Percentiles rank a stretch among this genome's conserved stretches.
Evolutionary conservation across 2,888 invertebrate species (phyloP).

Genomic region (Urechis unicinctus): DNA sequence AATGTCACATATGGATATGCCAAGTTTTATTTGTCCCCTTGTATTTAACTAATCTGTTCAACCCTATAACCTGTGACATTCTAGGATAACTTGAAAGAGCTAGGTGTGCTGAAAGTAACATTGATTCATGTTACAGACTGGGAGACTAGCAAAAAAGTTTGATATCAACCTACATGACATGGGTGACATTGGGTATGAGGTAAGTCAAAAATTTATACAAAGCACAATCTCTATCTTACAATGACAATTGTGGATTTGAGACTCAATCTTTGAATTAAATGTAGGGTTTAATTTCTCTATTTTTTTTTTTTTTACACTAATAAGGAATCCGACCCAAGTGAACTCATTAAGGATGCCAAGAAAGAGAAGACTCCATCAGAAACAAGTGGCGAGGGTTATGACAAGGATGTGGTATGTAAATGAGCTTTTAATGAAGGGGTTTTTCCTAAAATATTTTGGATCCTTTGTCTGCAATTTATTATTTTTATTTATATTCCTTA

Average conservation of each 20-base stretch:
- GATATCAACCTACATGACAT: constrained; percentile 24
- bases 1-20: no score
- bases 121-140: not conserved
- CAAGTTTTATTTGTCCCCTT: not conserved
- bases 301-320: not conserved
- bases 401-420: constrained; percentile 44
- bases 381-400: constrained; percentile 40
- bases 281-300: no score
- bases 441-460: not conserved
- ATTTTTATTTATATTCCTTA: no score
- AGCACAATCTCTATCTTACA: no score
- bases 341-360: constrained; percentile 11
- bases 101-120: no score
- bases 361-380: constrained; percentile 21
- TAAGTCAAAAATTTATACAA: constrained; percentile 10
- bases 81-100: no score
- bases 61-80: no score
- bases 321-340: constrained; percentile 15
- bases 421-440: no score
- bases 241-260: no score
- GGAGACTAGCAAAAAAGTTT: constrained; percentile 15
- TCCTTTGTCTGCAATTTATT: not conserved
- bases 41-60: not conserved
- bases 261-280: no score
- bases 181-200: constrained; percentile 37